Evolutionary conservation across 2,888 invertebrate genomes (phyloP).

Genomic region (Thymelicus acteon): DNA sequence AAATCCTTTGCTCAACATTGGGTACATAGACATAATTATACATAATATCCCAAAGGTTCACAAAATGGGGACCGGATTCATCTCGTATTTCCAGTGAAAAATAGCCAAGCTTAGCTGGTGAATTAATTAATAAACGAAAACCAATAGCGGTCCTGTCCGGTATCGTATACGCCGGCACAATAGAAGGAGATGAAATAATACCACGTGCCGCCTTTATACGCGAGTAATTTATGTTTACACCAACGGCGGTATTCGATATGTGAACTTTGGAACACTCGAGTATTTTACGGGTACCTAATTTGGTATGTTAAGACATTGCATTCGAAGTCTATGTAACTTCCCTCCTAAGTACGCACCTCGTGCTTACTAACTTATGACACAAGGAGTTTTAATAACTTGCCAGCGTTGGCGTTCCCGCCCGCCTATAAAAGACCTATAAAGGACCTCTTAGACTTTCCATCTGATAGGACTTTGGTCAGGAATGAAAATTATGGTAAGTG

Average conservation of each 20-base stretch:
- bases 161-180: conserved; percentile 42
- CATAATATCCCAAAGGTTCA: not conserved
- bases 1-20: not conserved
- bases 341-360: no score
- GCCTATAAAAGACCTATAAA: no score
- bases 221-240: conserved; percentile 10
- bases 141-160: conserved; percentile 45
- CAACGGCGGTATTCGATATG: not conserved
- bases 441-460: no score
- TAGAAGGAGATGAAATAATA: conserved; percentile 26
- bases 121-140: conserved; percentile 47
- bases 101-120: conserved; percentile 42
- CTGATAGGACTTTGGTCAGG: no score
- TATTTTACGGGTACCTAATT: no score
- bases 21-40: not conserved
- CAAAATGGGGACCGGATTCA: conserved; percentile 8
- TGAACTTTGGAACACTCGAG: not conserved
- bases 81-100: conserved; percentile 39
- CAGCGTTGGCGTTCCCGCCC: no score
- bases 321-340: no score
- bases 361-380: no score
- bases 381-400: no score
- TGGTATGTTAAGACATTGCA: no score
- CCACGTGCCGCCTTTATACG: conserved; percentile 8
- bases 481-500: no score